A percentile compares a stretch with the other conserved stretches of the same genome.
phyloP scores from a whole-genome alignment of 2,888 invertebrate genomes.

The Zygothrica quintamaculata region DNA sequence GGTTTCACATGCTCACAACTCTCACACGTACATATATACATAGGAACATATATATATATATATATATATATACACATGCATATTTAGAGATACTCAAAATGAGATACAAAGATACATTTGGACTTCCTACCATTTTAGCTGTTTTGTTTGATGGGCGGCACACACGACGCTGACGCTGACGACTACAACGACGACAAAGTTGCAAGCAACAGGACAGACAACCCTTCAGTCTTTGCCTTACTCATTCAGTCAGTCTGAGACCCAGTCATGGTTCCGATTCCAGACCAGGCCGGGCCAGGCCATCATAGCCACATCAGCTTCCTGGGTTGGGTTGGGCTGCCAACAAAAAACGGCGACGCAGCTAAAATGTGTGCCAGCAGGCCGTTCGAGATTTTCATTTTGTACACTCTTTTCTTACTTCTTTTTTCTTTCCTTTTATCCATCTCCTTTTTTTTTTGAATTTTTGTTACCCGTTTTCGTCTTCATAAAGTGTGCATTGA shows the following conservation, averaged over 20 bases:
- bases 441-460: neutral
- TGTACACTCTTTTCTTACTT: neutral
- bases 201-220: conserved; percentile 36
- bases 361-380: conserved; percentile 70
- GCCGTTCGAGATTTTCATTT: conserved; percentile 54
- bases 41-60: conserved; percentile 7
- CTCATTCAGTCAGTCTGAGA: conserved; percentile 21
- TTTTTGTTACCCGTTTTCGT: conserved; percentile 19
- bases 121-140: conserved; percentile 75
- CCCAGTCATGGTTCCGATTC: conserved; percentile 32
- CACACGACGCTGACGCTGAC: conserved; percentile 51
- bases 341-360: too few species aligned
- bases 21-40: conserved; percentile 28
- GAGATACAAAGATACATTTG: conserved; percentile 78
- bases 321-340: conserved; percentile 43
- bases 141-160: conserved; percentile 71
- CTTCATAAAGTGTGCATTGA: conserved; percentile 63
- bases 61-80: conserved; percentile 54
- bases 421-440: conserved; percentile 3
- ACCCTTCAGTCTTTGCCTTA: conserved; percentile 44
- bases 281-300: conserved; percentile 1
- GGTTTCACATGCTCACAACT: conserved; percentile 48
- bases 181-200: conserved; percentile 17
- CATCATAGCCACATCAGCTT: conserved; percentile 17
- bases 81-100: conserved; percentile 78